Evolutionary conservation across 1,140 invertebrate genomes (phyloP).

Genomic region (Caerostris darwini): DNA sequence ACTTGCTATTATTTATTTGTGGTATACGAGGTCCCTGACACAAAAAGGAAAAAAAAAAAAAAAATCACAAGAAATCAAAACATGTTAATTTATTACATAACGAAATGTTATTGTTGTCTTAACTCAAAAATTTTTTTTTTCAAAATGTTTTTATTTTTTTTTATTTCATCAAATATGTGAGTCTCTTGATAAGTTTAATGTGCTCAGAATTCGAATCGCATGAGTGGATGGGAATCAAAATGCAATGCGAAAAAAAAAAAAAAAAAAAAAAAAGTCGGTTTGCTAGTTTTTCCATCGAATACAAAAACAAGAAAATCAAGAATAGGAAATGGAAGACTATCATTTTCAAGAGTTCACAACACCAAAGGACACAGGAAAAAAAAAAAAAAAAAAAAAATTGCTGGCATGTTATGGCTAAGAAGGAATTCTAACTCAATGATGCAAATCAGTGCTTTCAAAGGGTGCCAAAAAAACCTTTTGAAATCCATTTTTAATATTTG

Average conservation of each 20-base stretch:
- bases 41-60: too few species aligned
- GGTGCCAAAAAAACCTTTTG: background rate
- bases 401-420: background rate
- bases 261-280: background rate
- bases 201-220: background rate
- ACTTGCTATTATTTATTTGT: too few species aligned
- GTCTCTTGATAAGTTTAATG: background rate
- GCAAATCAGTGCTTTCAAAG: slow-evolving; percentile 1
- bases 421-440: background rate
- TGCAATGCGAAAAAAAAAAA: background rate
- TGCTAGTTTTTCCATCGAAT: background rate
- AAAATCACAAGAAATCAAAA: too few species aligned
- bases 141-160: too few species aligned
- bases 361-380: background rate
- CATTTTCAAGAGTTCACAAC: background rate
- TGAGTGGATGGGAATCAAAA: background rate
- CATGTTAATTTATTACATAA: too few species aligned
- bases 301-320: background rate
- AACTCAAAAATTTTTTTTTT: too few species aligned
- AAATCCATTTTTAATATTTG: background rate
- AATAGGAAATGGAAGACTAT: background rate
- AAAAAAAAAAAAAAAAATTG: background rate
- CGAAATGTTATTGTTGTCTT: too few species aligned
- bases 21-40: too few species aligned
- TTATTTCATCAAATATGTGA: too few species aligned